Conservation (phyloP, 1,140 invertebrate species). For the Hypsibius dujardini region DNA sequence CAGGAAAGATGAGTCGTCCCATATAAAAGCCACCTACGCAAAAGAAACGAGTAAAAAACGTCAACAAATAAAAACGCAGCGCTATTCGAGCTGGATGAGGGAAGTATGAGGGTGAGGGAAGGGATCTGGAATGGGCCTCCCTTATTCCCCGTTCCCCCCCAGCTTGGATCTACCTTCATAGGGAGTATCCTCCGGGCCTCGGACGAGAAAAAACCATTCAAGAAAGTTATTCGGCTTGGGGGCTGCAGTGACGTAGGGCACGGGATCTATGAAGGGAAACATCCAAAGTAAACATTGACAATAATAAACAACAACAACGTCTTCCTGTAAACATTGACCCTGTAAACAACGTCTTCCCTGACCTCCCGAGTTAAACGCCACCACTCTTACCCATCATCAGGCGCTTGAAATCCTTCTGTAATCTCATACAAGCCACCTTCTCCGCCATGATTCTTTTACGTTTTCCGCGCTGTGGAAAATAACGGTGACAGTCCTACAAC, state of each 20-base stretch:
- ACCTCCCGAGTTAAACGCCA: not conserved
- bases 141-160: not conserved
- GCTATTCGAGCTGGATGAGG: not conserved
- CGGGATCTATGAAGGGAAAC: not conserved
- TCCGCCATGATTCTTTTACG: not conserved
- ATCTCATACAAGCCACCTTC: conserved; percentile 1
- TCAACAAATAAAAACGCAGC: not conserved
- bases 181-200: conserved; percentile 3
- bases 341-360: not conserved
- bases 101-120: not conserved
- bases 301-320: not conserved
- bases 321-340: too few species aligned
- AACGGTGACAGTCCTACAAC: too few species aligned
- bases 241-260: not conserved
- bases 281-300: not conserved
- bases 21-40: not conserved
- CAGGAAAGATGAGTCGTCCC: conserved; percentile 15
- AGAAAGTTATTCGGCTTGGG: conserved; percentile 14
- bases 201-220: conserved; percentile 4
- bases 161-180: conserved; percentile 2
- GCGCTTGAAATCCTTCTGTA: conserved; percentile 14
- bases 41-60: not conserved
- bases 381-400: not conserved
- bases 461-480: too few species aligned
- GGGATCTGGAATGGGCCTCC: too few species aligned